Evolutionary conservation across 1,140 invertebrate species (phyloP), one percentile per base, ranked within the genome.

Genomic region (Aleiodes sp.): DNA sequence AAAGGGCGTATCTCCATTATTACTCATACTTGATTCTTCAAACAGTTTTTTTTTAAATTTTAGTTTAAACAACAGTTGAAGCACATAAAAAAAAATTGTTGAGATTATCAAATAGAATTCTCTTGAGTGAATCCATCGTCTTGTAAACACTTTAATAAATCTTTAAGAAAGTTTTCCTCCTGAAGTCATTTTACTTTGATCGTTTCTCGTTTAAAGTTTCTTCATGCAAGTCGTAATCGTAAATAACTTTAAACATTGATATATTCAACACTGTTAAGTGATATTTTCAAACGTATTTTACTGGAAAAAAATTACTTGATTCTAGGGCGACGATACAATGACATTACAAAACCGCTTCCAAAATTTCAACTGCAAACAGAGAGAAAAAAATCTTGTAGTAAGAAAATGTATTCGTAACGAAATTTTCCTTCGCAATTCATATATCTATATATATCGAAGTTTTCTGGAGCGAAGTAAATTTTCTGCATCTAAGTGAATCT

Each of bases 141-240:
- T 88, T 83, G 26, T 89, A 82, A 0, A 96, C 90, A 70, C 88
- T 93, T 72, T 93, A 89, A 87, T 94, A 95, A 68, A 98, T 93
- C 56, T 95, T 86, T 84, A 93, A 96, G 7, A 97, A 82, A n/a
- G n/a, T n/a, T 64, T 90, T 89, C 21, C 85, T 87, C 0, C 94
- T 97, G 79, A 97, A 98, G 37, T 93, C 90, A 84, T 98, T 96
- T 3, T 93, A 6, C 94, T 86, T 93, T 87, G 19, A 96, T 89
- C 0, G 93, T 94, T n/a, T n/a, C 59, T 78, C 71, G 43, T 63
- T 87, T 19, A 97, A 86, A 41, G 90, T 90, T 43, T 90, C 86
- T 29, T 89, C 88, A 1, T 97, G 86, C 82, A 97, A 97, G 35
- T 92, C 88, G 70, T 91, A 88, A 86, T 96, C 91, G 82, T 96